Percentiles rank a stretch among this genome's conserved stretches.
phyloP scores from a whole-genome alignment of 2,797 vertebrate genomes.

The Trachurus trachurus region DNA sequence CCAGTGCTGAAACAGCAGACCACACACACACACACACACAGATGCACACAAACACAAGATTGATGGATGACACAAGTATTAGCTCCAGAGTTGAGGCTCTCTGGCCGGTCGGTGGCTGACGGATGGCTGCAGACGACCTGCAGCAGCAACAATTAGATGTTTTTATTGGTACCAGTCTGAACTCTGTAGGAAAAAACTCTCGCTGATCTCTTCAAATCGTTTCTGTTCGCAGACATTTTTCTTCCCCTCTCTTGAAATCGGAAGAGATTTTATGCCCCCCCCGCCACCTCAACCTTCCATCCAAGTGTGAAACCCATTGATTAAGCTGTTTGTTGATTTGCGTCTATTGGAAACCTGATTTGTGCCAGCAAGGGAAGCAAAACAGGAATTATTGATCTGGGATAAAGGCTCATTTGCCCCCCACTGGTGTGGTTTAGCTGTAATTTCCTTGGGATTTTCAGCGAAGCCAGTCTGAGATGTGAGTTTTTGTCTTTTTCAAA shows the following conservation, averaged over 20 bases:
- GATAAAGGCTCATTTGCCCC: slow-evolving; percentile 47
- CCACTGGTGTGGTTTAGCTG: slow-evolving; percentile 21
- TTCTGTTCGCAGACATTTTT: slow-evolving; percentile 14
- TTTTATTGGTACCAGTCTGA: slow-evolving; percentile 36
- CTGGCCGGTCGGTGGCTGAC: slow-evolving; percentile 44
- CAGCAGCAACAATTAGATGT: slow-evolving; percentile 41
- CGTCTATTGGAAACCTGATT: slow-evolving; percentile 70
- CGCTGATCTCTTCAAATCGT: slow-evolving; percentile 6
- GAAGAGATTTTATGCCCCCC: not conserved
- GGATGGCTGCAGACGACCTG: slow-evolving; percentile 27
- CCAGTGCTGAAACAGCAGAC: slow-evolving; percentile 80
- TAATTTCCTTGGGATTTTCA: slow-evolving; percentile 27
- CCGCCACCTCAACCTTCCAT: not conserved
- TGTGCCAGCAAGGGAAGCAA: slow-evolving; percentile 61
- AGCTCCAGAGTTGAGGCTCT: slow-evolving; percentile 52
- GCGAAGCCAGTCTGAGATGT: slow-evolving; percentile 13
- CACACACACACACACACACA: slow-evolving; percentile 60
- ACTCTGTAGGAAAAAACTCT: slow-evolving; percentile 17
- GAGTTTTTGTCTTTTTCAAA: slow-evolving; percentile 23
- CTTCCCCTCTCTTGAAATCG: slow-evolving; percentile 5
- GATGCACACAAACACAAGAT: slow-evolving; percentile 42
- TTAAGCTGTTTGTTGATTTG: slow-evolving; percentile 68
- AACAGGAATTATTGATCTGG: slow-evolving; percentile 68
- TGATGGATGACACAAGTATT: slow-evolving; percentile 71
- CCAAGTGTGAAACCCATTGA: slow-evolving; percentile 56